These are phyloP conservation scores for Drosophila macrospina DNA, from an alignment of 2,888 invertebrate species.

Conservation along the genomic window DNA sequence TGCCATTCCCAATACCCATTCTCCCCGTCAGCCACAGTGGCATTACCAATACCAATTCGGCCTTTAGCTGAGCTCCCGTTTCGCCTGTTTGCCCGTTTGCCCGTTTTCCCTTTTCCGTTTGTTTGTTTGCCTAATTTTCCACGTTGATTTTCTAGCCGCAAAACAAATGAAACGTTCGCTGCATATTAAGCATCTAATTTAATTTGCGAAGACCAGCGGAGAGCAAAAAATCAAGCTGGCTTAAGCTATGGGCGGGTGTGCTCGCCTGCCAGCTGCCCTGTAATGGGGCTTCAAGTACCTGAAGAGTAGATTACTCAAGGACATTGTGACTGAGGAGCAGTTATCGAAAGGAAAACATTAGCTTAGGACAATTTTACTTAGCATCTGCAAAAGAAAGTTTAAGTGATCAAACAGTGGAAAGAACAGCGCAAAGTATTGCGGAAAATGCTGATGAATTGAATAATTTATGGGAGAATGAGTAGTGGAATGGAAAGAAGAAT, in stretches of 20 bases:
- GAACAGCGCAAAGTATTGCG: too few species aligned
- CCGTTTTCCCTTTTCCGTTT: slow-evolving; percentile 24
- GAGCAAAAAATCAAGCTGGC: slow-evolving; percentile 23
- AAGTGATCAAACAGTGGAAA: too few species aligned
- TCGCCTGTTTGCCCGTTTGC: background rate
- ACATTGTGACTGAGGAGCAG: too few species aligned
- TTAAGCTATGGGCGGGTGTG: background rate
- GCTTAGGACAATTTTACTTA: too few species aligned
- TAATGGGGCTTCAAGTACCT: too few species aligned
- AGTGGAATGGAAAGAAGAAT: too few species aligned
- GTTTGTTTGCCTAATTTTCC: slow-evolving; percentile 80
- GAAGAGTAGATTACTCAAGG: too few species aligned
- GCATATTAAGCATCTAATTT: slow-evolving; percentile 80
- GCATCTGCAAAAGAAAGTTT: too few species aligned
- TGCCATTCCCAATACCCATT: slow-evolving; percentile 21
- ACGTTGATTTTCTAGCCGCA: slow-evolving; percentile 82
- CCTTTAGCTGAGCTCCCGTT: slow-evolving; percentile 14
- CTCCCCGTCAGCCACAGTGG: background rate
- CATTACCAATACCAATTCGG: slow-evolving; percentile 25
- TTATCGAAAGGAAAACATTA: too few species aligned
- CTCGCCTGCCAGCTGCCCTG: slow-evolving; percentile 21
- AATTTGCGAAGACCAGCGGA: slow-evolving; percentile 62
- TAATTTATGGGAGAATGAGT: too few species aligned
- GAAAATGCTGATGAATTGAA: too few species aligned
- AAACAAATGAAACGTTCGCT: slow-evolving; percentile 79